These are phyloP conservation scores for Euthynnus affinis DNA, from an alignment of 2,797 vertebrate genomes.

Conservation along the genomic window DNA sequence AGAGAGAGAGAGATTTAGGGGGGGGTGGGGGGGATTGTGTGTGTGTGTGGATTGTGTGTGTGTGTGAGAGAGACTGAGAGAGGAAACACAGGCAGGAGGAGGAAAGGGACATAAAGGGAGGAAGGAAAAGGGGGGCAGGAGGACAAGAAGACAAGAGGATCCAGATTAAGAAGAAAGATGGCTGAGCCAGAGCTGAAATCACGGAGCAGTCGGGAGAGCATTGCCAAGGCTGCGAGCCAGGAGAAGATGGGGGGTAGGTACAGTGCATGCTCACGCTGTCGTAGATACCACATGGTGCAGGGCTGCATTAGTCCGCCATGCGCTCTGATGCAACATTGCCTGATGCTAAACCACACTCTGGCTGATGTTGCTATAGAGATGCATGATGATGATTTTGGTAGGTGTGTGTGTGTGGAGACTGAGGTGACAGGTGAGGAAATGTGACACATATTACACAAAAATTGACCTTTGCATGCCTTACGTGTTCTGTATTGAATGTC, in stretches of 20 bases:
- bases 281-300: conserved; percentile 69
- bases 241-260: conserved; percentile 84
- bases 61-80: conserved; percentile 22
- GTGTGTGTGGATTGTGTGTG: conserved; percentile 9
- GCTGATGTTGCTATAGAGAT: conserved; percentile 1
- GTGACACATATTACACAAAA: background rate
- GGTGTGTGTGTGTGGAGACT: conserved; percentile 15
- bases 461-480: background rate
- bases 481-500: background rate
- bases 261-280: conserved; percentile 54
- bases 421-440: conserved; percentile 11
- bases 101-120: conserved; percentile 58
- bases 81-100: conserved; percentile 56
- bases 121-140: conserved; percentile 44
- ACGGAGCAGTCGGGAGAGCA: conserved; percentile 81
- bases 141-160: conserved; percentile 56
- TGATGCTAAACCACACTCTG: conserved; percentile 33
- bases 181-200: conserved; percentile 85
- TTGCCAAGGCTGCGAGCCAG: conserved; percentile 78
- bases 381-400: background rate
- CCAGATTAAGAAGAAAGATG: conserved; percentile 75
- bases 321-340: conserved; percentile 70
- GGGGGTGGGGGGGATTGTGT: background rate
- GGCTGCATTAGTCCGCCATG: conserved; percentile 61
- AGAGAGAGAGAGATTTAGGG: background rate